Base-by-base conservation (phyloP, 2,113 vertebrate genomes). In the Phocoena sinus region DNA sequence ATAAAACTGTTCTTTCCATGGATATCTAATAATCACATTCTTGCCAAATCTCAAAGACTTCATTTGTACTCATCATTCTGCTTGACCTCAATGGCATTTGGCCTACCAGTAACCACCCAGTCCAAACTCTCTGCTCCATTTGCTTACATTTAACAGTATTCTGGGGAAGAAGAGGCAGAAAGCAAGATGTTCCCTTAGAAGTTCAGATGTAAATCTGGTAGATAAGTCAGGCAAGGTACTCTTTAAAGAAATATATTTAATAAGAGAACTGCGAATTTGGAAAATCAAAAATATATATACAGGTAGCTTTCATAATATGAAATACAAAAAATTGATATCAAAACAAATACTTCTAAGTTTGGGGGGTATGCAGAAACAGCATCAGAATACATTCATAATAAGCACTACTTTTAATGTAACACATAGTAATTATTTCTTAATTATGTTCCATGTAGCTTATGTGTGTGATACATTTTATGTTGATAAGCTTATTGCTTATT, bases 1-100 rank as follows among this genome's bases (percentile, higher is more conserved):
- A 63, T 77, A 77, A 91, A 90, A 81, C 36, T 62, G 65, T 67
- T 95, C 81, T 89, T 88, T 53, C 84, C 31, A 38, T 65, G 68
- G 44, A 63, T 44, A 83, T 85, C 62, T 70, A 92, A 94, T 44
- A 94, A 89, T 90, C 63, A 91, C 21, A 44, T 93, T 84, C 96
- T 94, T 97, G 85, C 62, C 89, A 96, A 86, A 91, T 92, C 96
- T 74, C 58, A 80, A 91, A 97, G 47, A 86, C 36, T 93, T 90
- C 23, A 65, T 84, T 89, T 74, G 26, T 53, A 58, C 6, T 80
- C 71, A 3, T 91, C 84, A 68, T 80, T 96, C 41, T 76, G 3
- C 20, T 93, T 91, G 58, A 95, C 91, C 79, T 94, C 91, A 95
- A 6, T 88, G 89, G 41, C 60, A 92, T 93, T 71, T 84, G 85